Percentiles rank a stretch among this genome's conserved stretches.
Conservation (phyloP, 2,888 invertebrate species). For the Andrena trimmerana region DNA sequence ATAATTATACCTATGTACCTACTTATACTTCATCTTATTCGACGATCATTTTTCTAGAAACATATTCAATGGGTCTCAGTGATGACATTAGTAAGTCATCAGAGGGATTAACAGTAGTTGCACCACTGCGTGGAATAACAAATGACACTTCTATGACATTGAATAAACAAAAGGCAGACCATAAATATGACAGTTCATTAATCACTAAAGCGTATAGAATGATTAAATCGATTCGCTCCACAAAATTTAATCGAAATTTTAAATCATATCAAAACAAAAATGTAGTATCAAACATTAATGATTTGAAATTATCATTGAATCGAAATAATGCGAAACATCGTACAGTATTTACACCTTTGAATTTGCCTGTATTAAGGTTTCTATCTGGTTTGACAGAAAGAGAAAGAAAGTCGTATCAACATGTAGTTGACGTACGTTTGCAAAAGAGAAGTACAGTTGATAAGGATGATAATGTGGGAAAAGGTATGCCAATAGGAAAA, state of each 20-base stretch:
- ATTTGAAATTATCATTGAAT: background rate
- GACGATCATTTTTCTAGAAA: slow-evolving; percentile 20
- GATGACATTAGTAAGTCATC: background rate
- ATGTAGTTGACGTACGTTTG: background rate
- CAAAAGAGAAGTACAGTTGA: background rate
- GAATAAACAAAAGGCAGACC: background rate
- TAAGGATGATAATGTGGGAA: background rate
- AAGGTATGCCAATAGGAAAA: background rate
- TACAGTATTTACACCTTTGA: background rate
- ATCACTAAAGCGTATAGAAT: background rate
- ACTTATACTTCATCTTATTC: background rate
- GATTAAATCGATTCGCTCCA: background rate
- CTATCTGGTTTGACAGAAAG: background rate
- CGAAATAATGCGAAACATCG: background rate
- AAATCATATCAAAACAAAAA: background rate
- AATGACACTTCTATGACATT: background rate
- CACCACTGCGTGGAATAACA: background rate
- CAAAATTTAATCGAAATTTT: background rate
- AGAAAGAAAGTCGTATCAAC: background rate
- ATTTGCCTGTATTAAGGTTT: background rate
- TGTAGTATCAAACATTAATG: background rate
- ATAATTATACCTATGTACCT: no score
- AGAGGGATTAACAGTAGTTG: background rate
- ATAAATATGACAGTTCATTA: background rate
- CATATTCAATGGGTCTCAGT: background rate